These are phyloP conservation scores for Neopelma chrysocephalum DNA, from an alignment of 2,797 vertebrate species.

Conservation along the genomic window DNA sequence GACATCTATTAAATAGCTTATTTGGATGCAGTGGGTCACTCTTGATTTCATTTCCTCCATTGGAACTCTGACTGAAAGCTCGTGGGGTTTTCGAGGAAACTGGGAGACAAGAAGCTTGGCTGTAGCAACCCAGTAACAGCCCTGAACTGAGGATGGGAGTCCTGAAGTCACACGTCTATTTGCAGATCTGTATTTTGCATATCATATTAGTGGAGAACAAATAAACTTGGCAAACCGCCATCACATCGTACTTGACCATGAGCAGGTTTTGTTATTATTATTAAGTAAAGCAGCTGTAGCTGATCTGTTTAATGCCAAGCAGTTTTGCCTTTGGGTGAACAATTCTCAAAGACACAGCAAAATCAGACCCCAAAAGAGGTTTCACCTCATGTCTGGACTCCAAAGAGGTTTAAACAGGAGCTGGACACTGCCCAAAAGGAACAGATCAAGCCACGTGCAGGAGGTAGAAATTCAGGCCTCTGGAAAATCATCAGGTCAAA, in stretches of 20 bases:
- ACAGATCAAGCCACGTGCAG: background rate
- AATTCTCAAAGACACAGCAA: background rate
- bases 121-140: background rate
- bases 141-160: background rate
- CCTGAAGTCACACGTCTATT: background rate
- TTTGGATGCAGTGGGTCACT: background rate
- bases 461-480: background rate
- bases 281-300: background rate
- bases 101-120: background rate
- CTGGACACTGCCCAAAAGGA: background rate
- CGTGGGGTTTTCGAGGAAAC: accelerated
- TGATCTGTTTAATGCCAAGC: background rate
- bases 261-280: background rate
- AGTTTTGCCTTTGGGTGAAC: background rate
- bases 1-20: background rate
- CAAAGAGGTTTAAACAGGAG: background rate
- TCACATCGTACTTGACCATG: background rate
- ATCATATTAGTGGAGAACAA: background rate
- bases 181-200: background rate
- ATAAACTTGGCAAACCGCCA: background rate
- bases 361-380: background rate
- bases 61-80: background rate
- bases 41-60: background rate
- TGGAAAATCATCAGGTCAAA: background rate
- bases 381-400: background rate